phyloP scores from a whole-genome alignment of 92 coral and sea anemone genomes.

The Montipora capitata region DNA sequence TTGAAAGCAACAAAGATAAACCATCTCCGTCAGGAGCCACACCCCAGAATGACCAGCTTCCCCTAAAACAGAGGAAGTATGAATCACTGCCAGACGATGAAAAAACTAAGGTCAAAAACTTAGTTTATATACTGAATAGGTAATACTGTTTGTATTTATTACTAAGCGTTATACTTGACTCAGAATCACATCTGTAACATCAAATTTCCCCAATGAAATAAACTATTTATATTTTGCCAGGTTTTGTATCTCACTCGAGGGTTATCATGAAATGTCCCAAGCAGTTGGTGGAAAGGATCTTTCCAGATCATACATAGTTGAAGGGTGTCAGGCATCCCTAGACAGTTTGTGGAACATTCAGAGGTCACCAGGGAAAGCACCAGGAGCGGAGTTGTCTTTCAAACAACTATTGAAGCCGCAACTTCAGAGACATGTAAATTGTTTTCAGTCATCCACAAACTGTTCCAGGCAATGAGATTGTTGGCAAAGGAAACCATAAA shows the following conservation, averaged over 20 bases:
- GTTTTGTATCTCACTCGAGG: conserved; percentile 61
- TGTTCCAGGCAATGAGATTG: neutral
- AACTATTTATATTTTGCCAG: neutral
- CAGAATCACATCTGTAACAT: neutral
- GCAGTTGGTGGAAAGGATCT: conserved; percentile 1
- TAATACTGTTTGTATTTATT: neutral
- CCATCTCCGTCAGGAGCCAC: neutral
- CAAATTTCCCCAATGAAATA: neutral
- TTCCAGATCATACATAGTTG: conserved; percentile 51
- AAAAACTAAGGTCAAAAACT: conserved; percentile 46
- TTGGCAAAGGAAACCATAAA: neutral
- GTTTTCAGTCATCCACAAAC: neutral
- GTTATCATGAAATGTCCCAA: conserved; percentile 68
- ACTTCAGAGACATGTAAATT: conserved; percentile 53
- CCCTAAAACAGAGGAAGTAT: conserved; percentile 22
- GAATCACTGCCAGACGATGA: conserved; percentile 57
- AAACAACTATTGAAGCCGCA: conserved; percentile 42
- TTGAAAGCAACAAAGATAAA: neutral
- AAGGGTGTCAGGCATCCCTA: conserved; percentile 59
- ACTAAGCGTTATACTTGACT: neutral
- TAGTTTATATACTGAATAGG: conserved; percentile 60
- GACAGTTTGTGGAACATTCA: conserved; percentile 38
- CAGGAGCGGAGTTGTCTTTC: conserved; percentile 74
- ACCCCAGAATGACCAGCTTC: conserved; percentile 20
- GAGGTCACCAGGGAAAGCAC: conserved; percentile 63